Evolutionary conservation across 1,140 invertebrate genomes (phyloP).

Genomic region (Ostrea edulis): DNA sequence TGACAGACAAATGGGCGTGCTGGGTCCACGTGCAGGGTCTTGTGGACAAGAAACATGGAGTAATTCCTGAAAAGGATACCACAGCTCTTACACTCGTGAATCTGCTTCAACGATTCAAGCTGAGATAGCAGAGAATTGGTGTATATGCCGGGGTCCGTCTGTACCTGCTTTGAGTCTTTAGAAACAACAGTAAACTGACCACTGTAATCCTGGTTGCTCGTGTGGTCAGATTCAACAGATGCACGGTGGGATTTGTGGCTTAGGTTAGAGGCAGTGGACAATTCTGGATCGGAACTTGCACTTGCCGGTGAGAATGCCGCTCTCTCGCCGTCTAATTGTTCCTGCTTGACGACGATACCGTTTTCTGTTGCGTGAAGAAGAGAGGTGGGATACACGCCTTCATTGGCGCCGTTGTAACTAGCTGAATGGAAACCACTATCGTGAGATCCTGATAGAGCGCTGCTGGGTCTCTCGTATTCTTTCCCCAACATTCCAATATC

Average conservation of each 20-base stretch:
- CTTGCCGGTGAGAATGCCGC: background rate
- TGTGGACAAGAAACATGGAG: constrained; percentile 54
- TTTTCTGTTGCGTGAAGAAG: constrained; percentile 38
- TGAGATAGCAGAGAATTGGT: constrained; percentile 30
- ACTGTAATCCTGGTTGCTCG: background rate
- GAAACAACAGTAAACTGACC: constrained; percentile 42
- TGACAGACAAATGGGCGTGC: constrained; percentile 51
- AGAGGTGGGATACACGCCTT: constrained; percentile 38
- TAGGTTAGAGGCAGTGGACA: background rate
- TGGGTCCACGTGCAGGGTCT: constrained; percentile 52
- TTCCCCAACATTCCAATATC: constrained; percentile 48
- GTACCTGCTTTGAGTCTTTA: constrained; percentile 35
- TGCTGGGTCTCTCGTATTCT: constrained; percentile 14
- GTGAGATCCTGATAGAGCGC: background rate
- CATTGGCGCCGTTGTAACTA: background rate
- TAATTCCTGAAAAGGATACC: constrained; percentile 49
- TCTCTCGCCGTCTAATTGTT: background rate
- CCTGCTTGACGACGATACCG: constrained; percentile 20
- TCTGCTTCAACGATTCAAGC: constrained; percentile 20
- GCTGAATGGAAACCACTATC: background rate
- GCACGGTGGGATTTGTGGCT: background rate
- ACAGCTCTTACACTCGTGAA: constrained; percentile 54
- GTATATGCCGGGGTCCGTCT: background rate
- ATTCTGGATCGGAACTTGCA: background rate
- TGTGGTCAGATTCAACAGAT: background rate